Percentiles rank a stretch among this genome's conserved stretches.
Conservation (phyloP, 2,888 invertebrate genomes). For the Ernsta delagoae region DNA sequence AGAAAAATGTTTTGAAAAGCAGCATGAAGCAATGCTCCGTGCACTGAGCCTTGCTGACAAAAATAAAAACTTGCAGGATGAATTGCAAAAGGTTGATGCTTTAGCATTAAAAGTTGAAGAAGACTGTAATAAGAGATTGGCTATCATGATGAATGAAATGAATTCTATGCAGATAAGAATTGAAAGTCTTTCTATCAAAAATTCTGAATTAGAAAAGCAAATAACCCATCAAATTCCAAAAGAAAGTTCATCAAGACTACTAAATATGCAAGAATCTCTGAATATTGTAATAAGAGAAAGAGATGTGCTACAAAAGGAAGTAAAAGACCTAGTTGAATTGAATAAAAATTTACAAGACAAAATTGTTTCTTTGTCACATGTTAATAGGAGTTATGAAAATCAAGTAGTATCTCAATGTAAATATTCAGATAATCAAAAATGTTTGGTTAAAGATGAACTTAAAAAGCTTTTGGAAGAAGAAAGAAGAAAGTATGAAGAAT, state of each 20-base stretch:
- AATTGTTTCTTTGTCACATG: slow-evolving; percentile 58
- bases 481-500: slow-evolving; percentile 73
- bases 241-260: slow-evolving; percentile 50
- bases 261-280: slow-evolving; percentile 56
- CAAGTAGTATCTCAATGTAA: slow-evolving; percentile 39
- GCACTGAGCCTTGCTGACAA: slow-evolving; percentile 90
- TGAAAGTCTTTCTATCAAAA: slow-evolving; percentile 71
- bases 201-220: slow-evolving; percentile 84
- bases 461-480: slow-evolving; percentile 69
- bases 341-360: slow-evolving; percentile 79
- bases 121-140: slow-evolving; percentile 89
- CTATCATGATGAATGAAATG: slow-evolving; percentile 86
- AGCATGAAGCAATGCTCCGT: slow-evolving; percentile 92
- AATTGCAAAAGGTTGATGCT: slow-evolving; percentile 89
- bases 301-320: slow-evolving; percentile 71
- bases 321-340: slow-evolving; percentile 76
- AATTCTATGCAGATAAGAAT: slow-evolving; percentile 83
- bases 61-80: slow-evolving; percentile 88
- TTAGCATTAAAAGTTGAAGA: slow-evolving; percentile 91
- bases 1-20: slow-evolving; percentile 86
- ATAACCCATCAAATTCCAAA: slow-evolving; percentile 66
- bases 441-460: slow-evolving; percentile 69
- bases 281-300: slow-evolving; percentile 65
- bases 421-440: slow-evolving; percentile 52
- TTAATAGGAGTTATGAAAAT: slow-evolving; percentile 51